phyloP scores from a whole-genome alignment of 1,140 invertebrate genomes.

The Drosophila tani region DNA sequence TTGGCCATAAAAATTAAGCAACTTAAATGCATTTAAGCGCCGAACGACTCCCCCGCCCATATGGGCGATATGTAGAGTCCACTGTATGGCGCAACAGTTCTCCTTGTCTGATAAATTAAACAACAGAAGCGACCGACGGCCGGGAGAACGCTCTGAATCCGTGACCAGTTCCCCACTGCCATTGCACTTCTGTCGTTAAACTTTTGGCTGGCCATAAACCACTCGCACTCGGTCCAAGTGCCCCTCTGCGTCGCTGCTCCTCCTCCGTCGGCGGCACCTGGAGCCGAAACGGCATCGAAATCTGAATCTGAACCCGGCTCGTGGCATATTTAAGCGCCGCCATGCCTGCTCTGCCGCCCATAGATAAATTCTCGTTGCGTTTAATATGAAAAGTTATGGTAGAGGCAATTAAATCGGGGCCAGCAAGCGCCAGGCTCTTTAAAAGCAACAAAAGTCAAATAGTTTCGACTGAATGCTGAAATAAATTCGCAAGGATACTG shows the following conservation, averaged over 20 bases:
- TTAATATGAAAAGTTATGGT: constrained; percentile 81
- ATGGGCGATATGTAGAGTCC: constrained; percentile 14
- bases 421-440: constrained; percentile 25
- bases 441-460: constrained; percentile 35
- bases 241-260: constrained; percentile 1
- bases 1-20: constrained; percentile 62
- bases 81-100: constrained; percentile 67
- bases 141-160: constrained; percentile 28
- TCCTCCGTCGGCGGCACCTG: constrained; percentile 20
- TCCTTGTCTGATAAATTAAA: constrained; percentile 76
- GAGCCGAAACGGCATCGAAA: constrained; percentile 44
- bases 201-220: constrained; percentile 70
- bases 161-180: constrained; percentile 44
- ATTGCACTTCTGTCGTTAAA: constrained; percentile 55
- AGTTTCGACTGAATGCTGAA: constrained; percentile 7
- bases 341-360: constrained; percentile 65
- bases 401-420: constrained; percentile 62
- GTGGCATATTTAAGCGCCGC: constrained; percentile 76
- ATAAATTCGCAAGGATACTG: constrained; percentile 6
- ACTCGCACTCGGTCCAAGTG: constrained; percentile 31
- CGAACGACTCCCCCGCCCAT: constrained; percentile 45
- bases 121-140: constrained; percentile 40
- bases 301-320: constrained; percentile 43
- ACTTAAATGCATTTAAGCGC: constrained; percentile 79
- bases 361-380: constrained; percentile 75